A percentile compares a stretch with the other conserved stretches of the same genome.
Evolutionary conservation across 1,140 invertebrate species (phyloP).

Genomic region (Drosophila obscura): DNA sequence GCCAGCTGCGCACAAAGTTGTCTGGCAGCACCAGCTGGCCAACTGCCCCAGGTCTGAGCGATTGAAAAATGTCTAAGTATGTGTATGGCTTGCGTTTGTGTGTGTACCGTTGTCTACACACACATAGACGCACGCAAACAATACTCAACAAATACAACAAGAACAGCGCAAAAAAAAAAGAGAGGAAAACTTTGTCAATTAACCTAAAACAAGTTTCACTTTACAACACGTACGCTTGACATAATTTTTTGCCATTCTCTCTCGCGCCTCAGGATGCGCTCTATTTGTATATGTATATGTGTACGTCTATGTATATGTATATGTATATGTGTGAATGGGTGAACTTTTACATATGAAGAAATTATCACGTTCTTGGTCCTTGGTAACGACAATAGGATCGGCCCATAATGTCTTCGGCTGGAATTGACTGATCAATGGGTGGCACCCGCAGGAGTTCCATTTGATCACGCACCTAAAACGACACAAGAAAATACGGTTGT

Average conservation of each 20-base stretch:
- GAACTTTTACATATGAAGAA: conserved; percentile 68
- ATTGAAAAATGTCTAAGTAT: conserved; percentile 56
- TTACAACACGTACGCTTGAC: conserved; percentile 75
- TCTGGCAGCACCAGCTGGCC: conserved; percentile 49
- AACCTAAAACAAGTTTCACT: conserved; percentile 80
- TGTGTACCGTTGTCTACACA: conserved; percentile 25
- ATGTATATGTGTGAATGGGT: conserved; percentile 8
- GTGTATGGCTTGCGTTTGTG: conserved; percentile 7
- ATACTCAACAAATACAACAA: conserved; percentile 17
- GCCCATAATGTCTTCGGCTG: conserved; percentile 83
- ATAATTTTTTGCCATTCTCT: conserved; percentile 56
- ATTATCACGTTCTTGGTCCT: conserved; percentile 84
- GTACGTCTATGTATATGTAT: conserved; percentile 9
- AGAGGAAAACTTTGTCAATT: conserved; percentile 78
- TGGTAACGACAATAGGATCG: conserved; percentile 84
- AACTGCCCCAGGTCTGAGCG: conserved; percentile 65
- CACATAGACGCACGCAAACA: conserved; percentile 28
- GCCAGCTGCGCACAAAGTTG: conserved; percentile 72
- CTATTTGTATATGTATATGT: conserved; percentile 16
- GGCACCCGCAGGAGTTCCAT: conserved; percentile 78
- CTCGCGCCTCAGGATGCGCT: conserved; percentile 3
- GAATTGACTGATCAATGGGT: conserved; percentile 83
- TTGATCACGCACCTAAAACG: conserved; percentile 80
- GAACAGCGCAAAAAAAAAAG: conserved; percentile 45
- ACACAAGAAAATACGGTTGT: neutral